These are phyloP conservation scores for Penaeus monodon DNA, from an alignment of 2,888 invertebrate genomes.

Conservation along the genomic window DNA sequence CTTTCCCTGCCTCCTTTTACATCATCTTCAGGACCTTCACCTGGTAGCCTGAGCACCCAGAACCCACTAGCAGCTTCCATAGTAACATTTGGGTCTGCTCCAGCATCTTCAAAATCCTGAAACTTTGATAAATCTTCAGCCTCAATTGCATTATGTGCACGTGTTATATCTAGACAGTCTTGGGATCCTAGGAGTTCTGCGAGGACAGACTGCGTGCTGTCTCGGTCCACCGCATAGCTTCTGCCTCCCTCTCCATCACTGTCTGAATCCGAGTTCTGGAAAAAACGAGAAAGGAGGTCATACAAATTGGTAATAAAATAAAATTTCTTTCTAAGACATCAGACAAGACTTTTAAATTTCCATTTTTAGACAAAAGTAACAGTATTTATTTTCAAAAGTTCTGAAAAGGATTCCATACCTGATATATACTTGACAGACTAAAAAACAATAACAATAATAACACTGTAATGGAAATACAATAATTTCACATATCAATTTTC, in stretches of 20 bases:
- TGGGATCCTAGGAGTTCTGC: slow-evolving; percentile 54
- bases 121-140: not conserved
- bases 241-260: slow-evolving; percentile 34
- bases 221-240: slow-evolving; percentile 17
- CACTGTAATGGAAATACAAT: too few relatives aligned
- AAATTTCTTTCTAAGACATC: too few relatives aligned
- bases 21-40: not conserved
- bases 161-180: slow-evolving; percentile 4
- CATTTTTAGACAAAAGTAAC: too few relatives aligned
- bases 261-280: slow-evolving; percentile 44
- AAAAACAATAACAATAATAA: too few relatives aligned
- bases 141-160: not conserved
- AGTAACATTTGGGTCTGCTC: slow-evolving; percentile 9
- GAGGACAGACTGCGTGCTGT: slow-evolving; percentile 56
- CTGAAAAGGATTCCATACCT: too few relatives aligned
- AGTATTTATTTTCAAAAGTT: too few relatives aligned
- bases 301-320: too few relatives aligned
- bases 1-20: not conserved
- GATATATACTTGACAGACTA: too few relatives aligned
- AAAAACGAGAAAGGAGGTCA: not conserved
- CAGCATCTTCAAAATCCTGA: not conserved
- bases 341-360: too few relatives aligned
- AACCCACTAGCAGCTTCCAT: slow-evolving; percentile 37
- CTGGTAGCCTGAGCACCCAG: slow-evolving; percentile 22
- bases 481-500: not conserved